phyloP scores from a whole-genome alignment of 2,113 vertebrate species.

The Pangasianodon gigas region DNA sequence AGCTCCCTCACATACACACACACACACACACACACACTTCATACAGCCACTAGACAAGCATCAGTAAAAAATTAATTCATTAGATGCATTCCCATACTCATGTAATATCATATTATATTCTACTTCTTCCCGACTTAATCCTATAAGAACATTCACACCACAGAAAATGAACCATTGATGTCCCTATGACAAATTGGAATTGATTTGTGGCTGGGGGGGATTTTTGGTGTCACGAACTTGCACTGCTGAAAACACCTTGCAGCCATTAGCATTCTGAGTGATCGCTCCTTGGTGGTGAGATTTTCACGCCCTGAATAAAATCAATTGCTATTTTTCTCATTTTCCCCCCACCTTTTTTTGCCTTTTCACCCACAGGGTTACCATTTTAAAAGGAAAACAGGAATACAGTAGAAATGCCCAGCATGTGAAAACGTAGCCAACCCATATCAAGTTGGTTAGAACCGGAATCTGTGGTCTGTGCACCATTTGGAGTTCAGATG shows the following conservation, averaged over 20 bases:
- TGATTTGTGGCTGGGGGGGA: slow-evolving; percentile 67
- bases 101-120: background rate
- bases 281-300: slow-evolving; percentile 46
- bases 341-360: background rate
- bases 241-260: slow-evolving; percentile 60
- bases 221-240: slow-evolving; percentile 65
- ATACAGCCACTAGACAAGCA: background rate
- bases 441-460: background rate
- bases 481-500: background rate
- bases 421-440: background rate
- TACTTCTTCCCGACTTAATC: background rate
- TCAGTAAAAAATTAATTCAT: background rate
- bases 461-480: background rate
- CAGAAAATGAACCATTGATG: slow-evolving; percentile 64
- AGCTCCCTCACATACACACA: background rate
- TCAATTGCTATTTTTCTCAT: slow-evolving; percentile 56
- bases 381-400: slow-evolving; percentile 24
- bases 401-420: background rate
- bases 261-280: slow-evolving; percentile 66
- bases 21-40: background rate
- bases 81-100: background rate
- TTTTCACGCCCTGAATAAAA: slow-evolving; percentile 58
- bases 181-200: slow-evolving; percentile 70
- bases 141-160: slow-evolving; percentile 43
- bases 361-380: slow-evolving; percentile 19